These are phyloP conservation scores for Pterois miles DNA, from an alignment of 2,797 vertebrate genomes.

Conservation along the genomic window DNA sequence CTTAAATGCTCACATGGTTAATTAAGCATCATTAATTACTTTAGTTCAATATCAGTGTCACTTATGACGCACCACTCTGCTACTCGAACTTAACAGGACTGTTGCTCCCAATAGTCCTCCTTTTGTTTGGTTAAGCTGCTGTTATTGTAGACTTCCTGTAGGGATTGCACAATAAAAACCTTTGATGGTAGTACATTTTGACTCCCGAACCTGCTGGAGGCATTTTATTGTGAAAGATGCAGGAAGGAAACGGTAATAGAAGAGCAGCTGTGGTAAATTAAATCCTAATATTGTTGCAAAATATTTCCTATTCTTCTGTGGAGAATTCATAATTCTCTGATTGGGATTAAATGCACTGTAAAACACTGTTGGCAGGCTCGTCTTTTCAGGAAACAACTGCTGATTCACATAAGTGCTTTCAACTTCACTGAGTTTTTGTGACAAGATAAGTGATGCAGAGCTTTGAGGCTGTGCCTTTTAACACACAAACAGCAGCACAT, in stretches of 20 bases:
- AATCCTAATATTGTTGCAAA: neutral
- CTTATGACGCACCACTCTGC: neutral
- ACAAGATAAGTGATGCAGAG: neutral
- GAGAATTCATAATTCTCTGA: neutral
- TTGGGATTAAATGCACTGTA: neutral
- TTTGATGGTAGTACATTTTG: neutral
- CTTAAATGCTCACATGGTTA: neutral
- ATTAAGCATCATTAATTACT: neutral
- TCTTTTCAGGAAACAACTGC: neutral
- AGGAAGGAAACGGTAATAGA: neutral
- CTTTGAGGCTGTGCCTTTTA: neutral
- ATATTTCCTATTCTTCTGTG: neutral
- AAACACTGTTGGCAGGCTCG: neutral
- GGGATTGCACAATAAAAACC: neutral
- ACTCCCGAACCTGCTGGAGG: neutral
- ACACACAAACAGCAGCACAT: neutral
- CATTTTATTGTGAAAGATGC: neutral
- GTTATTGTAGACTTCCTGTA: neutral
- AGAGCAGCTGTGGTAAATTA: neutral
- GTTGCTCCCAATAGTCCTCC: neutral
- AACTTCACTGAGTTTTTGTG: neutral
- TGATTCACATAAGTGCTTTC: neutral
- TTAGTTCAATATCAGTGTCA: neutral
- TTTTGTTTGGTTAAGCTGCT: neutral
- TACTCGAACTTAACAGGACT: neutral